Conservation (phyloP, 2,113 vertebrate species). For the Myiopsitta monachus region DNA sequence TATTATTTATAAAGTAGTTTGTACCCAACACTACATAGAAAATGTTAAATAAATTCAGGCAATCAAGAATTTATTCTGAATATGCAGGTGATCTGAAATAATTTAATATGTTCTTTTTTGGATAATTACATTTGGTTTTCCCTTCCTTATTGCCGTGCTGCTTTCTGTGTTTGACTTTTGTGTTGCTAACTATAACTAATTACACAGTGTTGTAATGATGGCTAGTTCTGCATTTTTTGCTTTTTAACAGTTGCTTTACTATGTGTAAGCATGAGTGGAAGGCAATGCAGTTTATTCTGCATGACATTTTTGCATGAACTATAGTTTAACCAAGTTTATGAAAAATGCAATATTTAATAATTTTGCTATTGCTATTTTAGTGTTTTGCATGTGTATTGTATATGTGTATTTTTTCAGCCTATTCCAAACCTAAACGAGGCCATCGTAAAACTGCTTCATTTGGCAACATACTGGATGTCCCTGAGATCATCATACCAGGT, state of each 20-base stretch:
- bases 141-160: conserved; percentile 51
- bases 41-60: background rate
- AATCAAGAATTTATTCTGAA: background rate
- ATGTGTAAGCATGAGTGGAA: conserved; percentile 74
- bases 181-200: conserved; percentile 73
- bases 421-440: conserved; percentile 95
- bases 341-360: conserved; percentile 72
- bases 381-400: conserved; percentile 94
- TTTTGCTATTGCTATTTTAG: conserved; percentile 80
- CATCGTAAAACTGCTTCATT: conserved; percentile 99
- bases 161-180: conserved; percentile 67
- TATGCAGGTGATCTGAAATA: background rate
- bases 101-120: background rate
- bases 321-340: conserved; percentile 75
- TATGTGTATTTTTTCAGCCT: conserved; percentile 97
- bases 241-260: conserved; percentile 74
- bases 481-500: conserved; percentile 99
- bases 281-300: conserved; percentile 77
- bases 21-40: background rate
- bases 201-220: conserved; percentile 45
- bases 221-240: conserved; percentile 70
- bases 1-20: background rate
- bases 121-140: conserved; percentile 31
- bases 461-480: conserved; percentile 99
- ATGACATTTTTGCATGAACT: conserved; percentile 79